Conservation (phyloP, 2,797 vertebrate species). For the Parotocinclus haroldoi region DNA sequence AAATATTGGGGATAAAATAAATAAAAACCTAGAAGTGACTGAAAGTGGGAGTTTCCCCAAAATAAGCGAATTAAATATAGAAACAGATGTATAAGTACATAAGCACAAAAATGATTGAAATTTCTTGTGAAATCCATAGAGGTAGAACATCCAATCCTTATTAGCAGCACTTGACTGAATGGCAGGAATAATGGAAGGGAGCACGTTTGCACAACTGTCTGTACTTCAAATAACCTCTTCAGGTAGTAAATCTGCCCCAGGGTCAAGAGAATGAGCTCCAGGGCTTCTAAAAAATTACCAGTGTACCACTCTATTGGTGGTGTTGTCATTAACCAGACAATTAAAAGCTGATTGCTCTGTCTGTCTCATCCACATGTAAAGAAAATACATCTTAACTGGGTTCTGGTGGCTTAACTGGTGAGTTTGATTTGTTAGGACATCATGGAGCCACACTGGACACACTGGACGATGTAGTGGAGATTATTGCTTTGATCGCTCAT, state of each 20-base stretch:
- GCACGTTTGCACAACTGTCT: slow-evolving; percentile 85
- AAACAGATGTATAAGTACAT: slow-evolving; percentile 15
- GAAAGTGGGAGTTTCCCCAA: slow-evolving; percentile 16
- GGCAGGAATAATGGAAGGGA: slow-evolving; percentile 55
- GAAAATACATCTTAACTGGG: too few species aligned
- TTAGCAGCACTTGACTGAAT: slow-evolving; percentile 27
- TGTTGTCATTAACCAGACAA: slow-evolving; percentile 95
- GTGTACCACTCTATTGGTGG: slow-evolving; percentile 98
- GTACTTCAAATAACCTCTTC: slow-evolving; percentile 99
- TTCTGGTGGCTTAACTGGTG: too few species aligned
- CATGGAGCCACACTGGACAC: too few species aligned
- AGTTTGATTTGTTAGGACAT: too few species aligned
- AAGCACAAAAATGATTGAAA: slow-evolving; percentile 5
- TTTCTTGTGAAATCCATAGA: not conserved
- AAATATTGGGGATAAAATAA: slow-evolving; percentile 28
- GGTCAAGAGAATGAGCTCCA: slow-evolving; percentile 98
- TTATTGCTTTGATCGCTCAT: too few species aligned
- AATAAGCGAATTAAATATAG: slow-evolving; percentile 6
- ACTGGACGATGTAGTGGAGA: too few species aligned
- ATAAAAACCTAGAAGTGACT: not conserved
- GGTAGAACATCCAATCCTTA: slow-evolving; percentile 18
- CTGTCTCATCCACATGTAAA: too few species aligned
- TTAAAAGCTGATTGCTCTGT: too few species aligned
- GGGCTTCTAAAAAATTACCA: slow-evolving; percentile 99
- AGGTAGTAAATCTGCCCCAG: slow-evolving; percentile 99